Evolutionary conservation across 30 jellyfish, hydroid and myxozoan species (phyloP), one percentile per base, ranked within the genome.

Genomic region (Turritopsis rubra): DNA sequence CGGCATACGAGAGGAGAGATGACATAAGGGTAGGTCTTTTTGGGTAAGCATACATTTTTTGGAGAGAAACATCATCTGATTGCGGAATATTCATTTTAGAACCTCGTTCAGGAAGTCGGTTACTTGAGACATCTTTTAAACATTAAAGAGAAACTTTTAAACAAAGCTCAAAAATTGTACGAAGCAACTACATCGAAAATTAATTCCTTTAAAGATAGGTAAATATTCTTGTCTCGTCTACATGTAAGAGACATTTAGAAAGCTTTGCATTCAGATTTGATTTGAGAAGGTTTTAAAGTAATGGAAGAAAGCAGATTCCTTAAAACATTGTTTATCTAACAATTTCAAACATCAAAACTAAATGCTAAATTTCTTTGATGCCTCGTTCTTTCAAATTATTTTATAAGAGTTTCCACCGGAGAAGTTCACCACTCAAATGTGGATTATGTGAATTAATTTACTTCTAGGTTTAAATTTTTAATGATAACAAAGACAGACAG

Each of bases 1-100:
- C 73, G 7, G 85, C 85, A 26, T 66, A 77, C 28, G 29, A 77
- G 22, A 60, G 29, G 27, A 53, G 85, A 77, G 85, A 77, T 29
- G 85, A 52, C n/a, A 77, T 77, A 21, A 77, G 85, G 85, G 85
- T 29, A 26, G 18, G 85, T 30, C 41, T 26, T n/a, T 7, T 3
- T 3, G 60, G 13, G 13, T 41, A 5, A 41, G 5, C 13, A 13
- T 3, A 41, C 13, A 41, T 13, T 3, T 41, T 5, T 3, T 41
- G 60, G 13, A 41, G 5, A 13, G 13, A 41, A 13, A 41, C 60
- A 41, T 41, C 13, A 41, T 41, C 60, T n/a, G n/a, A n/a, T n/a
- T n/a, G n/a, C n/a, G n/a, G n/a, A n/a, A n/a, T n/a, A n/a, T n/a
- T n/a, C n/a, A n/a, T n/a, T 77, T 77, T 29, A 77, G 85, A 28